Conservation (phyloP, 2,797 vertebrate genomes). For the Poliocrania exsul region DNA sequence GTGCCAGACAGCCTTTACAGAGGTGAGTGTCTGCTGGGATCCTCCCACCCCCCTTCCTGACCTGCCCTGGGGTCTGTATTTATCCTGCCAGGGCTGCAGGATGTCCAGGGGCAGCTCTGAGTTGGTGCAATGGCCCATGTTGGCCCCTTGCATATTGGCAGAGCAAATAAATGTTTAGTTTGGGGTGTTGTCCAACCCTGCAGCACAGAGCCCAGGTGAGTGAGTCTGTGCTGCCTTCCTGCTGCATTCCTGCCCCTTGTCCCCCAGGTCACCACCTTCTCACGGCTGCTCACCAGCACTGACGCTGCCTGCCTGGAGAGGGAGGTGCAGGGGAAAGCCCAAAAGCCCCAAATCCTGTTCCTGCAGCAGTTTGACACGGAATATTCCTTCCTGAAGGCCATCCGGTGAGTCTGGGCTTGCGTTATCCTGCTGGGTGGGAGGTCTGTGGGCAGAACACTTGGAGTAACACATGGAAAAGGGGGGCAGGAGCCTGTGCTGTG, state of each 20-base stretch:
- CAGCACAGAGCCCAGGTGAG: neutral
- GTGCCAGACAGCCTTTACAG: slow-evolving; percentile 78
- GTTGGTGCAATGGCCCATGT: neutral
- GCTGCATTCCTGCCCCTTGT: neutral
- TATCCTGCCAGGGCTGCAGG: neutral
- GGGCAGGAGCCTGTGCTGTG: neutral
- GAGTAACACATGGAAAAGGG: neutral
- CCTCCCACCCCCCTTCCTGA: rapidly evolving
- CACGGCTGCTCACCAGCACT: slow-evolving; percentile 87
- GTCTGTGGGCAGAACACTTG: rapidly evolving
- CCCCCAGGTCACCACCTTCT: slow-evolving; percentile 92
- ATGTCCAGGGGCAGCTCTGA: neutral
- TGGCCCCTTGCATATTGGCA: neutral
- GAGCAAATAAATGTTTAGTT: rapidly evolving
- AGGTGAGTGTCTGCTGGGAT: slow-evolving; percentile 77
- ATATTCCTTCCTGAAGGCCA: slow-evolving; percentile 89
- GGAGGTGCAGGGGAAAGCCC: slow-evolving; percentile 57
- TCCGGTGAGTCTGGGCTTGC: slow-evolving; percentile 79
- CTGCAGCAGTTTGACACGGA: slow-evolving; percentile 96
- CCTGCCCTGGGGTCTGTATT: neutral
- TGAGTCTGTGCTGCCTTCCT: neutral
- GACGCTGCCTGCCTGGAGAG: slow-evolving; percentile 79
- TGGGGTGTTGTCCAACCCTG: neutral
- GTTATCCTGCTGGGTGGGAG: neutral
- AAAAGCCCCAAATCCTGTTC: slow-evolving; percentile 81